These are phyloP conservation scores for Zapornia atra DNA, from an alignment of 2,113 vertebrate species.

Conservation along the genomic window DNA sequence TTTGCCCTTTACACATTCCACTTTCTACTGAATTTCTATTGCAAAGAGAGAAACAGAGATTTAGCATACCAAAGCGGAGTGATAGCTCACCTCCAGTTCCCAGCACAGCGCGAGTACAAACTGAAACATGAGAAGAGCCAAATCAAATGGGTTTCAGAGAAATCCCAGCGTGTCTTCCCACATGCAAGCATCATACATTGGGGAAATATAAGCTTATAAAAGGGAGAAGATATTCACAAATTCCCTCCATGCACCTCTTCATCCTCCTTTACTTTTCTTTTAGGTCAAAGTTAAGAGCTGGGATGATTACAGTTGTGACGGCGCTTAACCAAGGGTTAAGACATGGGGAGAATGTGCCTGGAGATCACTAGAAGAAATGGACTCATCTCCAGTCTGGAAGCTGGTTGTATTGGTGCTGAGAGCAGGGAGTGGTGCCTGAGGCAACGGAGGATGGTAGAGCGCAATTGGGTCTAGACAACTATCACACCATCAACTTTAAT, in stretches of 20 bases:
- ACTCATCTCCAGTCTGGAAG: not conserved
- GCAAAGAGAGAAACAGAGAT: not conserved
- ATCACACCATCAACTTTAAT: conserved; percentile 58
- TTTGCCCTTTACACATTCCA: conserved; percentile 26
- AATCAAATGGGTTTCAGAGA: not conserved
- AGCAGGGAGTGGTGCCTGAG: not conserved
- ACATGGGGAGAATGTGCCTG: not conserved
- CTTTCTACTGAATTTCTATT: conserved; percentile 10
- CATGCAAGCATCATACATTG: accelerated
- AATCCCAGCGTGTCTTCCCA: not conserved
- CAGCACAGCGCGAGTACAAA: not conserved
- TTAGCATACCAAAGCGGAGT: not conserved
- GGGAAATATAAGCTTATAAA: not conserved
- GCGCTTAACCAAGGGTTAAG: not conserved
- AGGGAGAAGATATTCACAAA: not conserved
- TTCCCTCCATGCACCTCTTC: not conserved
- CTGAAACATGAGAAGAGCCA: not conserved
- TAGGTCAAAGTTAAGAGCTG: not conserved
- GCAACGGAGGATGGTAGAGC: not conserved
- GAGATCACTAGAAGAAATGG: not conserved
- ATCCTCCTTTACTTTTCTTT: not conserved
- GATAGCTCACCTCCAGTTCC: not conserved
- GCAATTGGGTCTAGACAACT: conserved; percentile 16
- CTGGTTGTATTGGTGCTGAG: not conserved
- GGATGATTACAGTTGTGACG: not conserved